Evolutionary conservation across 2,888 invertebrate genomes (phyloP).

Genomic region (Dichetophora obliterata): DNA sequence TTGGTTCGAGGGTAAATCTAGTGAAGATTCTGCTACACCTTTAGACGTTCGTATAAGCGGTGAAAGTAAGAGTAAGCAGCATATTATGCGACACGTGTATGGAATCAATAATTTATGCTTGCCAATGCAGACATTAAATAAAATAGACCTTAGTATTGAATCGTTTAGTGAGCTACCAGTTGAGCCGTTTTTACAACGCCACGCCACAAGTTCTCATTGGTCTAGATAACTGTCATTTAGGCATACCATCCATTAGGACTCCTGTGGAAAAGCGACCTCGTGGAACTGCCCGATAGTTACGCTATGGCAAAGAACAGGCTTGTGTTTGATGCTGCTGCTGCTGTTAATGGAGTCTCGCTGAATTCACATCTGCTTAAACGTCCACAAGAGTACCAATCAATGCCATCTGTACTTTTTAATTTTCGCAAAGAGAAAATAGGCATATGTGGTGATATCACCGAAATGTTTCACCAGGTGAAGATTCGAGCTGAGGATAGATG

Average conservation of each 20-base stretch:
- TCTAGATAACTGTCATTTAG: slow-evolving; percentile 11
- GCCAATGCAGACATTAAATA: slow-evolving; percentile 39
- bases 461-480: slow-evolving; percentile 46
- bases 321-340: slow-evolving; percentile 44
- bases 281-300: slow-evolving; percentile 39
- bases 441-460: slow-evolving; percentile 45
- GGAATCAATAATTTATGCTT: slow-evolving; percentile 38
- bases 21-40: not conserved
- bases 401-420: slow-evolving; percentile 44
- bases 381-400: slow-evolving; percentile 41
- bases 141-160: slow-evolving; percentile 11
- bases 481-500: not conserved
- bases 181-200: not conserved
- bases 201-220: slow-evolving; percentile 10
- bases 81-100: slow-evolving; percentile 34
- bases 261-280: slow-evolving; percentile 41
- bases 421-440: slow-evolving; percentile 42
- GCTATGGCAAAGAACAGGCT: slow-evolving; percentile 43
- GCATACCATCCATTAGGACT: slow-evolving; percentile 10
- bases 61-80: not conserved
- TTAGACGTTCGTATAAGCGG: slow-evolving; percentile 35
- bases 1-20: not conserved
- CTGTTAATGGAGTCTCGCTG: slow-evolving; percentile 38
- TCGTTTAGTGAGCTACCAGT: slow-evolving; percentile 2
- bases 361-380: slow-evolving; percentile 43